Percentiles rank a stretch among this genome's conserved stretches.
Conservation (phyloP, 2,113 vertebrate genomes). For the Oreocharis arfaki region DNA sequence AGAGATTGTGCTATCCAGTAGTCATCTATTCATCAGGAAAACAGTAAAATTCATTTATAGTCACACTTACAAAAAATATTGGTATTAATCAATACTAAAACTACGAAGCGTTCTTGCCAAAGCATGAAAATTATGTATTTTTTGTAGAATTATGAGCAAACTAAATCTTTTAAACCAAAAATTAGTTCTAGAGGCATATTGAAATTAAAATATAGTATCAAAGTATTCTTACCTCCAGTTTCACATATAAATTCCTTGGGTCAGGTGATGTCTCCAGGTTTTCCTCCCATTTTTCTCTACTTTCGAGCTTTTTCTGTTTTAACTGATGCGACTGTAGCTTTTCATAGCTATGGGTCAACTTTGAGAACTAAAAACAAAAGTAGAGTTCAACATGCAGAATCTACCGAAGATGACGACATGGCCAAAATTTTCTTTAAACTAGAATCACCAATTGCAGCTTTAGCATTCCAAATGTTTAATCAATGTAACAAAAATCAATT, state of each 20-base stretch:
- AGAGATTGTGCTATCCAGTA: background rate
- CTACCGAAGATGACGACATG: background rate
- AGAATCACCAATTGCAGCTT: slow-evolving; percentile 13
- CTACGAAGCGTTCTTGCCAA: background rate
- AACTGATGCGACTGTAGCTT: slow-evolving; percentile 68
- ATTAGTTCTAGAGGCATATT: background rate
- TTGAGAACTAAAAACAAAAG: slow-evolving; percentile 69
- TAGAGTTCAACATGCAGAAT: background rate
- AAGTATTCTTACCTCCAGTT: slow-evolving; percentile 68
- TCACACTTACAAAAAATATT: background rate
- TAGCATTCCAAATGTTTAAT: slow-evolving; percentile 20
- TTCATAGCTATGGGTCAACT: slow-evolving; percentile 70
- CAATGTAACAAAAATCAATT: background rate
- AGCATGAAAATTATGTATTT: background rate
- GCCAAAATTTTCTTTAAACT: background rate
- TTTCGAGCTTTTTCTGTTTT: slow-evolving; percentile 45
- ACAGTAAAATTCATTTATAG: background rate
- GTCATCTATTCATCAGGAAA: background rate
- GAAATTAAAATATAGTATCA: background rate
- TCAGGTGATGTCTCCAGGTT: slow-evolving; percentile 41
- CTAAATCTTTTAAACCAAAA: background rate
- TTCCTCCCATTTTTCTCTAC: slow-evolving; percentile 1
- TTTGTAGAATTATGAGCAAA: background rate
- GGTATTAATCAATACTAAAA: background rate
- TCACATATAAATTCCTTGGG: slow-evolving; percentile 45